Evolutionary conservation across 2,888 invertebrate genomes (phyloP), one percentile per base, ranked within the genome.

Genomic region (Harpalus rubripes): DNA sequence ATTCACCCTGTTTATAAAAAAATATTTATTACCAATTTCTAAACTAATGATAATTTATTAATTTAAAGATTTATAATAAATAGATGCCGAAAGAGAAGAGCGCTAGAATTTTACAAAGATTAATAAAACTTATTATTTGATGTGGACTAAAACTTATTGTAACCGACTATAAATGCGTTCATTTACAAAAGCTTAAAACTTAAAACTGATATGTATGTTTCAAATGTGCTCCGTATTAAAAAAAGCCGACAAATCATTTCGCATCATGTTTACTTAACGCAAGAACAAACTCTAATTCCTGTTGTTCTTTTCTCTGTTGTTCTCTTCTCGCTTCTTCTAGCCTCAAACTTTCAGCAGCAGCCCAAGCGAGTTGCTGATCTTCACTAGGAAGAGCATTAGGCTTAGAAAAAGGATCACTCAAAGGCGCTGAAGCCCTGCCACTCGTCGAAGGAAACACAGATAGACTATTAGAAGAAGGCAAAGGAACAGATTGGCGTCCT

Each of bases 341-440:
- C 41, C 93, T 91, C 85, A 94, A 90, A 87, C 95, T 95, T 89
- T 96, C 95, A 39, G 93, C 92, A 12, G 94, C 94, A 3, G 95
- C 96, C 96, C 95, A 96, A 16, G 94, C 95, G 89, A 95, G 90
- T 90, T 96, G 95, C 89, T 94, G 93, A 88, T 95, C 95, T 89
- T 95, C 95, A 0, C 92, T 92, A 0, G 93, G 91, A 16, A 92
- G 81, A 10, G 87, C 83, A 86, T 90, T 91, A 1, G 88, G 85
- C n/a, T 90, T 85, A 65, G 85, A 82, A 10, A 89, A 89, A 1
- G 89, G 82, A 72, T 86, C 87, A 85, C 87, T 86, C n/a, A 88
- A 85, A 61, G 89, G 89, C 58, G 88, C 89, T 1, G 89, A 91
- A 15, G 90, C 88, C 81, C 91, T 88, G 76, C 91, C 91, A 86